phyloP scores from a whole-genome alignment of 2,797 vertebrate genomes.

The Anas flavirostris region DNA sequence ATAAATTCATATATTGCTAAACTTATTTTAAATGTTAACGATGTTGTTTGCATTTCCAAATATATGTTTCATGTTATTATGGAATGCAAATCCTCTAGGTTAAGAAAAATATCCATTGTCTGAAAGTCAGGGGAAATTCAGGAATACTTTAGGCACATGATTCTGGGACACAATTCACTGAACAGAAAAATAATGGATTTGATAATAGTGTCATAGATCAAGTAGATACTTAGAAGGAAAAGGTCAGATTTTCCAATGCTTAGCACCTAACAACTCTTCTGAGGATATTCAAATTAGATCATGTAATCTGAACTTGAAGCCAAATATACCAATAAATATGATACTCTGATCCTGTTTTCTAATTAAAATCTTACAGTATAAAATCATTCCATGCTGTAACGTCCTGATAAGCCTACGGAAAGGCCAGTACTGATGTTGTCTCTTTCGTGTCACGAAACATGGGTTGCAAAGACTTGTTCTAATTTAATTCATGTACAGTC shows the following conservation, averaged over 20 bases:
- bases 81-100: neutral
- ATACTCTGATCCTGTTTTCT: neutral
- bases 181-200: neutral
- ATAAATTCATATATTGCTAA: slow-evolving; percentile 68
- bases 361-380: neutral
- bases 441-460: neutral
- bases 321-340: neutral
- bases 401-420: neutral
- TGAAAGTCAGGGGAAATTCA: slow-evolving; percentile 26
- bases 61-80: slow-evolving; percentile 36
- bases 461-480: neutral
- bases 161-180: neutral
- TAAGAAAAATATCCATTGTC: neutral
- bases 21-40: slow-evolving; percentile 68
- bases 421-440: neutral
- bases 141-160: neutral
- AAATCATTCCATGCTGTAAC: neutral
- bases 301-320: neutral
- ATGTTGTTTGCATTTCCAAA: slow-evolving; percentile 55
- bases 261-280: neutral
- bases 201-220: neutral
- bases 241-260: neutral
- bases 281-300: neutral
- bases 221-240: neutral
- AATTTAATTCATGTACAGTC: neutral